phyloP scores from a whole-genome alignment of 2,888 invertebrate genomes.

The Danaus chrysippus region DNA sequence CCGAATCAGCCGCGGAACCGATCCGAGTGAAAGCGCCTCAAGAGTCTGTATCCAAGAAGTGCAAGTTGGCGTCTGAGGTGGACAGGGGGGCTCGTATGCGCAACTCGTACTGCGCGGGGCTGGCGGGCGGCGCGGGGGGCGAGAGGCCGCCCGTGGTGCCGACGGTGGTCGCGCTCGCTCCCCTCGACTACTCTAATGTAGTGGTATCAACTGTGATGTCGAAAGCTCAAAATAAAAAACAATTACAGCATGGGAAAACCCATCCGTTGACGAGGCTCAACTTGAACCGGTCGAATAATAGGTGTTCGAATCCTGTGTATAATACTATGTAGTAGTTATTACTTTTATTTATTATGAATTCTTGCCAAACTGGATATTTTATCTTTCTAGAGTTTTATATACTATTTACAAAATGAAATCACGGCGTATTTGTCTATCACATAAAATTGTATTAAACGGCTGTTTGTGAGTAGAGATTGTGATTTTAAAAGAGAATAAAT shows the following conservation, averaged over 20 bases:
- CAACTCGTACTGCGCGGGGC: conserved; percentile 44
- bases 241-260: conserved; percentile 93
- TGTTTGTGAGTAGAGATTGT: conserved; percentile 68
- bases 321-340: conserved; percentile 90
- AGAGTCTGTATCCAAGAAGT: conserved; percentile 37
- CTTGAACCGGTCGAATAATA: conserved; percentile 84
- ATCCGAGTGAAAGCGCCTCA: conserved; percentile 29
- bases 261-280: conserved; percentile 94
- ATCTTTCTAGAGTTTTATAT: conserved; percentile 78
- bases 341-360: conserved; percentile 77
- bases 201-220: conserved; percentile 84
- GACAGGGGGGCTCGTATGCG: conserved; percentile 37
- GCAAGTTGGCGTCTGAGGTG: conserved; percentile 34
- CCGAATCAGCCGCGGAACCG: conserved; percentile 43
- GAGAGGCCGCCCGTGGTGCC: conserved; percentile 63
- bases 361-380: conserved; percentile 79
- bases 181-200: conserved; percentile 75
- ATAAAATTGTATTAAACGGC: conserved; percentile 71
- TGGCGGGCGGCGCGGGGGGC: conserved; percentile 39
- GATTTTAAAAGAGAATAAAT: conserved; percentile 71
- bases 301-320: conserved; percentile 90
- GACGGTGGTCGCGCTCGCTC: conserved; percentile 58
- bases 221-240: conserved; percentile 87
- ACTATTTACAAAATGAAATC: conserved; percentile 76
- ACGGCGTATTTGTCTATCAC: conserved; percentile 75